Percentiles rank a stretch among this genome's conserved stretches.
phyloP scores from a whole-genome alignment of 1,140 invertebrate genomes.

The Rhopalosiphum padi region DNA sequence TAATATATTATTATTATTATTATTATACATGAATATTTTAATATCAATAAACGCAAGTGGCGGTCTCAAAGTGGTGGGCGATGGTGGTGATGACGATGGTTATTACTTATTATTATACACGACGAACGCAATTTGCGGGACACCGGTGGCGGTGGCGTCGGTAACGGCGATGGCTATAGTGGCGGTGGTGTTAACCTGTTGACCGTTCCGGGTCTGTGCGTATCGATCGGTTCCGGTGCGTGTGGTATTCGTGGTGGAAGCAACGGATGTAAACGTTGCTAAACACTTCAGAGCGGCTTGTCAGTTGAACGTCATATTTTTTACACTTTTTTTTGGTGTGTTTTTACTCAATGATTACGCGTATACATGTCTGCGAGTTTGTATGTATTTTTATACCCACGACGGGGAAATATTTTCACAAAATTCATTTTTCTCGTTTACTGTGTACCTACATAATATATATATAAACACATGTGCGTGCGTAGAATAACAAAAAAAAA shows the following conservation, averaged over 20 bases:
- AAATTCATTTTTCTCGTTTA: neutral
- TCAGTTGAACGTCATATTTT: neutral
- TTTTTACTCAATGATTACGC: neutral
- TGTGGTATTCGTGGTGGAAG: neutral
- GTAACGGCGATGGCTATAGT: neutral
- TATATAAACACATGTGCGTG: neutral
- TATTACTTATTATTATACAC: neutral
- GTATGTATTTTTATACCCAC: neutral
- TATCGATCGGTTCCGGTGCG: constrained; percentile 49
- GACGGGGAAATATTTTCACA: neutral
- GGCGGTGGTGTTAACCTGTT: constrained; percentile 44
- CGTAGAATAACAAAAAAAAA: neutral
- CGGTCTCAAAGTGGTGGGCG: neutral
- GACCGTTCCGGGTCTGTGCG: constrained; percentile 45
- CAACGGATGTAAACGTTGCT: neutral
- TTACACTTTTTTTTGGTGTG: neutral
- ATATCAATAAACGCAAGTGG: neutral
- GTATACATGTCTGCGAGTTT: too few relatives aligned
- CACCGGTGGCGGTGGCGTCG: neutral
- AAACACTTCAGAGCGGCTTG: neutral
- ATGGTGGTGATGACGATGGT: neutral
- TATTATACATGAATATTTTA: neutral
- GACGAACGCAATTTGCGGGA: constrained; percentile 3
- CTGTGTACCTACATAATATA: neutral
- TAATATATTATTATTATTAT: neutral